Base-by-base conservation (phyloP, 2,888 invertebrate genomes). In the Mesoligia furuncula region DNA sequence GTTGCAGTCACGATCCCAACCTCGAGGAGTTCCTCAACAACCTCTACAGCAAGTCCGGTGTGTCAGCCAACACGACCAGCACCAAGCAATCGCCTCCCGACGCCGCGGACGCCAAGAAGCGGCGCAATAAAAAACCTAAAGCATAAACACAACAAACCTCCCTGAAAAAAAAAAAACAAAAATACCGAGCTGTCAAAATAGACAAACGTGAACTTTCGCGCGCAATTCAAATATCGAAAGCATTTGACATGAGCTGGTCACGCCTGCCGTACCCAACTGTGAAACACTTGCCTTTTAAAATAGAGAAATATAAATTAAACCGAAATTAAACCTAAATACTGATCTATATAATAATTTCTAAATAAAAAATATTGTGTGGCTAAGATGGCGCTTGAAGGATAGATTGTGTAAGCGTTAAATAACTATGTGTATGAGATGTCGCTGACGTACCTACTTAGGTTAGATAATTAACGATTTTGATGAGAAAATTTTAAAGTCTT, bases 21-120 rank as follows among this genome's bases (percentile, higher is more conserved):
- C 96, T 98, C 85, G 98, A 98, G 92, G 98, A 98, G 94, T 98
- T 98, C 93, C 97, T 98, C 89, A 98, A 98, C 95, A 98, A 98
- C 90, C 95, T 98, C 85, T 98, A 98, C 95, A 98, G 97, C 91
- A 98, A 98, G 91, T 97, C 97, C 64, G 96, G 96, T 6, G 94
- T 93, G 79, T 84, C 96, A 77, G 83, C 91, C 88, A 87, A 89
- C 93, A 81, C 93, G 70, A 79, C 93, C 54, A 87, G 86, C 83
- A 72, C 89, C 48, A 90, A 77, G 73, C 89, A 88, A 45, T 83
- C 88, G 64, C 93, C 87, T 85, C 90, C 87, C 31, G 90, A 90
- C 42, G 67, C 90, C 54, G 57, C 84, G 13, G 92, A 95, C 85
- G 90, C 91, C 54, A 95, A 94, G 87, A 95, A 94, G 76, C 94